Base-by-base conservation (phyloP, 37 sponge, comb jelly and placozoan genomes). In the Hormiphora californensis region DNA sequence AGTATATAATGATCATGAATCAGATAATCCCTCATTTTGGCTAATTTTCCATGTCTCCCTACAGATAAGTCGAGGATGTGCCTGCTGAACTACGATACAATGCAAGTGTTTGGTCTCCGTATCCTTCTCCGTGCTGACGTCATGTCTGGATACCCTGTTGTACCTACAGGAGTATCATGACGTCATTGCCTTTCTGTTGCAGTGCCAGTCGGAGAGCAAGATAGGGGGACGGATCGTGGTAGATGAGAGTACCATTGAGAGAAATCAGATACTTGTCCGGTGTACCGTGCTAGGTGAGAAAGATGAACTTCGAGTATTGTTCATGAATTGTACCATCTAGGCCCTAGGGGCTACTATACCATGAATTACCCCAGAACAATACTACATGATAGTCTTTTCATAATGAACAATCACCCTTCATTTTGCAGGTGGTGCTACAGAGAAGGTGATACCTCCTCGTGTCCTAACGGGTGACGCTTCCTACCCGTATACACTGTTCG, bases 71-170 rank as follows among this genome's bases (percentile, higher is more conserved):
- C n/a, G 81, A 73, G 81, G 9, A 39, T n/a, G 38, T 43, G 81
- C 23, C 27, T 73, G 8, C 9, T 73, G 81, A 73, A 73, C 81
- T 73, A 73, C 46, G 81, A 73, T 7, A 33, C 43, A 33, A 73
- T 73, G 81, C 81, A 73, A 46, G 43, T 73, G 43, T 73, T 73
- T 28, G 81, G 81, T 11, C 44, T 73, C n/a, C 41, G 81, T n/a
- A 73, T 73, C 9, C 46, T 73, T n/a, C 7, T 73, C 81, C 0
- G 35, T 73, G 5, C 46, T 73, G 44, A 23, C 43, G 17, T 73
- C 81, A 1, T 73, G 81, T 28, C 41, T 73, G 3, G 81, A 73
- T 73, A 73, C 81, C 5, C 38, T 73, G 36, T 28, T 73, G 9
- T 73, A 73, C 46, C 43, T 73, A 23, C 46, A 43, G 27, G 81